phyloP scores from a whole-genome alignment of 2,797 vertebrate species.

The Pygocentrus nattereri region DNA sequence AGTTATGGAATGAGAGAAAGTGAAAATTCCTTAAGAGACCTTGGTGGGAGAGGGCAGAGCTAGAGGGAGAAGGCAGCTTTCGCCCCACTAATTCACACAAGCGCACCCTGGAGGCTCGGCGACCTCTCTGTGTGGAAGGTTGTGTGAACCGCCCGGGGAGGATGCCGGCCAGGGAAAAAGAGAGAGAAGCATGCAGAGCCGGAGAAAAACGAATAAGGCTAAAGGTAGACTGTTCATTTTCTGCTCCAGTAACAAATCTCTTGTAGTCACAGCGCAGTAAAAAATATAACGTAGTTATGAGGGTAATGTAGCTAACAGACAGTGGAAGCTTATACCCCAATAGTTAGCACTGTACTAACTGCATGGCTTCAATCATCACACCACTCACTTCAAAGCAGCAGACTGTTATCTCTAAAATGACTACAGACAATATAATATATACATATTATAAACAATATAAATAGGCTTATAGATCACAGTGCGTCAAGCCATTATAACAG shows the following conservation, averaged over 20 bases:
- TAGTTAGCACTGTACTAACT: background rate
- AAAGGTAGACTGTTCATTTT: background rate
- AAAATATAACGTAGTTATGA: background rate
- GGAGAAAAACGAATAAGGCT: background rate
- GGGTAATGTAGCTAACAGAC: background rate
- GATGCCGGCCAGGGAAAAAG: background rate
- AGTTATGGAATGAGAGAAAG: conserved; percentile 30
- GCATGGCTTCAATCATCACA: too few relatives aligned
- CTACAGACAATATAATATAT: too few relatives aligned
- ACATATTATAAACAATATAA: too few relatives aligned
- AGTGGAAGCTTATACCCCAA: background rate
- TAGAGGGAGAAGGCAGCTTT: conserved; percentile 35
- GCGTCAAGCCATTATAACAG: too few relatives aligned
- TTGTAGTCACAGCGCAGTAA: background rate
- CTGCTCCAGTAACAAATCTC: background rate
- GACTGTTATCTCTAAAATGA: too few relatives aligned
- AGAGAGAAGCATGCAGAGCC: background rate
- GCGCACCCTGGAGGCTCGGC: conserved; percentile 29
- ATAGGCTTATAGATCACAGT: too few relatives aligned
- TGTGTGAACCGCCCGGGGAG: conserved; percentile 2
- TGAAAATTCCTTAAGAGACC: background rate
- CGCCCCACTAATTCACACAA: conserved; percentile 43
- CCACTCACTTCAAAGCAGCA: too few relatives aligned
- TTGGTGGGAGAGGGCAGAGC: background rate
- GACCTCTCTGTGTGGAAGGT: conserved; percentile 23